phyloP scores from a whole-genome alignment of 2,797 vertebrate genomes.

The Micrastur ruficollis region DNA sequence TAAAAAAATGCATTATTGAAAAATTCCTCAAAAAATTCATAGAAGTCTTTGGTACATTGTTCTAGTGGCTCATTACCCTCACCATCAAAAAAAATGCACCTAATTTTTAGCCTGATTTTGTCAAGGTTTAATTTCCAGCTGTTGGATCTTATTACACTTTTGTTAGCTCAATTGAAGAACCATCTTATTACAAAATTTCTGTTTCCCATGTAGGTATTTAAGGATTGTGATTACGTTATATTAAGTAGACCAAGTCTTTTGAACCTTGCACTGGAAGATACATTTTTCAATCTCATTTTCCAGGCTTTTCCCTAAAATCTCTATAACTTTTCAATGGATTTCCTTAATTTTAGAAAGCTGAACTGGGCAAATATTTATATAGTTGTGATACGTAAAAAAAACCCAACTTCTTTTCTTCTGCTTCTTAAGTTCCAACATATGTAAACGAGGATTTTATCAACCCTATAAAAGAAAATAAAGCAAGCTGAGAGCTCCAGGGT shows the following conservation, averaged over 20 bases:
- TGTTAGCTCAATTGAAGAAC: neutral
- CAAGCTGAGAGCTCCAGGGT: neutral
- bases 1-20: neutral
- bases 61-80: neutral
- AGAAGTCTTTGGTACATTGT: neutral
- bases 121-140: neutral
- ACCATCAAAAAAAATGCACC: neutral
- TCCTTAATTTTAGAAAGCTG: neutral
- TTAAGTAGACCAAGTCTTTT: neutral
- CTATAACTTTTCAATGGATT: neutral
- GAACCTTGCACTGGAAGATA: neutral
- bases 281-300: neutral
- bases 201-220: neutral
- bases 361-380: neutral
- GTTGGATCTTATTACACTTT: neutral
- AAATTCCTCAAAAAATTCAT: neutral
- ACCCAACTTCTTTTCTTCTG: neutral
- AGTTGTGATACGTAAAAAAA: neutral
- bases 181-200: neutral
- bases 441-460: neutral
- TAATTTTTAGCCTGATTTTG: slow-evolving; percentile 13
- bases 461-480: neutral
- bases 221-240: neutral
- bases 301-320: neutral
- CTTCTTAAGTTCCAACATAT: neutral